These are phyloP conservation scores for Apus apus DNA, from an alignment of 2,113 vertebrate species.

Conservation along the genomic window DNA sequence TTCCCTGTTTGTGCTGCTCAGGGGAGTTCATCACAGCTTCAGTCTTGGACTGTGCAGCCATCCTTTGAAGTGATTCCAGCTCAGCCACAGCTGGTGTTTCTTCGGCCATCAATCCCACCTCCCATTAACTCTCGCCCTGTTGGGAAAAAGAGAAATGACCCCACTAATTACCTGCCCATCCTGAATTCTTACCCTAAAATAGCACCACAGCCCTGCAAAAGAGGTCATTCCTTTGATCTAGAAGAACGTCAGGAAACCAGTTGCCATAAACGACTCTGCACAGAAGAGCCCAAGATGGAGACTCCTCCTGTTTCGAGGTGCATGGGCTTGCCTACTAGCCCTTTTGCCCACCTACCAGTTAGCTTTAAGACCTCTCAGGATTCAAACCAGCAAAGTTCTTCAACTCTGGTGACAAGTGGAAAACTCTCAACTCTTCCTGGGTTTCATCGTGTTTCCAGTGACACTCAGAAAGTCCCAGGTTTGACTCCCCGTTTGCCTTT, in stretches of 20 bases:
- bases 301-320: constrained; percentile 33
- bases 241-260: constrained; percentile 60
- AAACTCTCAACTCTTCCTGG: constrained; percentile 40
- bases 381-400: constrained; percentile 60
- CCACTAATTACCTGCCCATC: constrained; percentile 82
- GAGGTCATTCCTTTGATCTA: constrained; percentile 57
- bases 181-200: constrained; percentile 89
- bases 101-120: constrained; percentile 81
- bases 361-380: constrained; percentile 64
- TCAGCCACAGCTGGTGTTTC: constrained; percentile 85
- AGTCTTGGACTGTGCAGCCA: constrained; percentile 86
- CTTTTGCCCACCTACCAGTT: constrained; percentile 34
- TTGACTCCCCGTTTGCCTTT: constrained; percentile 70
- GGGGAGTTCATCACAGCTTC: constrained; percentile 77
- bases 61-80: constrained; percentile 85
- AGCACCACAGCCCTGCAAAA: constrained; percentile 85
- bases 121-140: constrained; percentile 49
- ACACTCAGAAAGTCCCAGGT: constrained; percentile 56
- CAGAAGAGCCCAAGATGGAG: constrained; percentile 50
- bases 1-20: constrained; percentile 33
- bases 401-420: constrained; percentile 56
- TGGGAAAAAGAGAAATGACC: constrained; percentile 75
- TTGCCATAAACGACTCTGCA: constrained; percentile 67
- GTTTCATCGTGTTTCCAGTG: constrained; percentile 42
- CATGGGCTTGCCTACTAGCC: not conserved